phyloP scores from a whole-genome alignment of 2,888 invertebrate genomes.

The Coelogynopora nodosa region DNA sequence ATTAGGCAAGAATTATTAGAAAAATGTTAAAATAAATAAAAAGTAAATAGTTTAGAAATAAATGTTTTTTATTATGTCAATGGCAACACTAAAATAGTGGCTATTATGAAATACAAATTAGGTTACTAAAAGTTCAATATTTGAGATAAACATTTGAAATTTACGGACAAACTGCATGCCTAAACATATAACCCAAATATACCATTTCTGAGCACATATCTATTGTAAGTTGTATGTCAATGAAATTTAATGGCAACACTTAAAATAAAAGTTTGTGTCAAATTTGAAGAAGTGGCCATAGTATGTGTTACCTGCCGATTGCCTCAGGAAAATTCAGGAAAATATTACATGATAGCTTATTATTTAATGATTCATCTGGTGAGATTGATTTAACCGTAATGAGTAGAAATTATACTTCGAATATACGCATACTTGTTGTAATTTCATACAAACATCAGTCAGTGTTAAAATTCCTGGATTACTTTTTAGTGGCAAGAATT shows the following conservation, averaged over 20 bases:
- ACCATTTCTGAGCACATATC: background rate
- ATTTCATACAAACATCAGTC: too few species aligned
- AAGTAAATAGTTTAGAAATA: background rate
- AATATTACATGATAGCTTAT: too few species aligned
- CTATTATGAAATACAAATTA: slow-evolving; percentile 14
- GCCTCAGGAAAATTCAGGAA: too few species aligned
- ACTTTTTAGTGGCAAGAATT: too few species aligned
- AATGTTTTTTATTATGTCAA: background rate
- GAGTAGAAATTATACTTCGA: too few species aligned
- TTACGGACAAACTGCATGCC: background rate
- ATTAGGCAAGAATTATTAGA: background rate
- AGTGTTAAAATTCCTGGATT: too few species aligned
- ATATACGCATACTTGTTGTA: too few species aligned
- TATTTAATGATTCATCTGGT: too few species aligned
- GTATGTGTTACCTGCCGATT: too few species aligned
- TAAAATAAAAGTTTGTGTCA: background rate
- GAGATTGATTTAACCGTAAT: too few species aligned
- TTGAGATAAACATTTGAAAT: slow-evolving; percentile 13
- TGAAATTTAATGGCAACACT: background rate
- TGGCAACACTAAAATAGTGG: slow-evolving; percentile 14
- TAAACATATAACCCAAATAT: background rate
- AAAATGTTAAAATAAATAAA: background rate
- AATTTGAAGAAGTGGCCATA: background rate
- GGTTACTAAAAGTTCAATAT: slow-evolving; percentile 23
- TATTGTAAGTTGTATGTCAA: background rate